phyloP scores from a whole-genome alignment of 2,113 vertebrate genomes.

The Microtus ochrogaster region DNA sequence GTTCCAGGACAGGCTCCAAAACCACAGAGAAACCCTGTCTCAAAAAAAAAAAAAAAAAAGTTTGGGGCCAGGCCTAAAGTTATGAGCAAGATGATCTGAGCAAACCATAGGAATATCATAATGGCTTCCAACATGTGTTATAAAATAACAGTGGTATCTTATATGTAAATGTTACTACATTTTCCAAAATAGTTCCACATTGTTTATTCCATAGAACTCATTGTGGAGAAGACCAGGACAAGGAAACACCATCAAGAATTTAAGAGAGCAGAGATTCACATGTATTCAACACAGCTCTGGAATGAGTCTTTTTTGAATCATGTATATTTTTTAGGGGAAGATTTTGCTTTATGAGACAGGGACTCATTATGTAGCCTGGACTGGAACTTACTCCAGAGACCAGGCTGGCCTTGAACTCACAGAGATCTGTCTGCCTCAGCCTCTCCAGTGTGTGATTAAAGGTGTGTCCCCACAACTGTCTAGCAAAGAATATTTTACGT shows the following conservation, averaged over 20 bases:
- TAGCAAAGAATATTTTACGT: constrained; percentile 12
- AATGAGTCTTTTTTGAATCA: constrained; percentile 5
- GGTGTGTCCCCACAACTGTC: background rate
- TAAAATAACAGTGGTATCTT: background rate
- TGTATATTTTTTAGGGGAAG: constrained; percentile 1
- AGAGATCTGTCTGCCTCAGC: too few relatives aligned
- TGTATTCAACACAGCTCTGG: background rate
- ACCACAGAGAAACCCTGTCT: too few relatives aligned
- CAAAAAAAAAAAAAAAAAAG: background rate
- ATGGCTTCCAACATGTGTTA: background rate
- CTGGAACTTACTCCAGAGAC: background rate
- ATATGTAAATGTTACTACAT: background rate
- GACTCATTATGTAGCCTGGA: background rate
- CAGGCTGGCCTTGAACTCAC: background rate
- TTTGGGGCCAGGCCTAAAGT: background rate
- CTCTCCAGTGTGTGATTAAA: background rate
- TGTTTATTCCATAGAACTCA: constrained; percentile 40
- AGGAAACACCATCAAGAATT: background rate
- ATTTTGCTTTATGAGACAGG: background rate
- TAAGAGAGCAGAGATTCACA: background rate
- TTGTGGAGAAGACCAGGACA: too few relatives aligned
- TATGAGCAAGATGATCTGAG: background rate
- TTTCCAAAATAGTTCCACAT: background rate
- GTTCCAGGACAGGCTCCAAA: too few relatives aligned
- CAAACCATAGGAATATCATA: background rate